Conservation (phyloP, 2,888 invertebrate species). For the Apamea anceps region DNA sequence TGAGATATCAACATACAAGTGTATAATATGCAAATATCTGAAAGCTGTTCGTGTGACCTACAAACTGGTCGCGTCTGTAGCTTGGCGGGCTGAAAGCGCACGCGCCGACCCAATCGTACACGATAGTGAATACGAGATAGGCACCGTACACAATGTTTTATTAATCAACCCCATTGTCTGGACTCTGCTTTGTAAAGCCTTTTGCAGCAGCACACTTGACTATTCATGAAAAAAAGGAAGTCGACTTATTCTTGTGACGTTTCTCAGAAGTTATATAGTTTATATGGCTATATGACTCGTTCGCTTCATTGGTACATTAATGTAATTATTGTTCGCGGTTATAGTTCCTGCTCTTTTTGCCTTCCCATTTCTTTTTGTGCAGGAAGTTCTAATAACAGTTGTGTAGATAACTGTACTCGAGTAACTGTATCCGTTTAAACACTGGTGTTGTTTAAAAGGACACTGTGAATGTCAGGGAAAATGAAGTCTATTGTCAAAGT, state of each 20-base stretch:
- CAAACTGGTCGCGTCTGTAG: slow-evolving; percentile 67
- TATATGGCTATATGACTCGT: slow-evolving; percentile 17
- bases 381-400: slow-evolving; percentile 48
- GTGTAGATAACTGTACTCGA: slow-evolving; percentile 47
- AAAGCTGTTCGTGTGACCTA: slow-evolving; percentile 84
- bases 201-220: slow-evolving; percentile 72
- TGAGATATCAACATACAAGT: slow-evolving; percentile 69
- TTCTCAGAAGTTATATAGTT: slow-evolving; percentile 45
- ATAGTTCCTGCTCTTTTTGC: slow-evolving; percentile 40
- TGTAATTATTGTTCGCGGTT: slow-evolving; percentile 55
- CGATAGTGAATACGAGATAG: slow-evolving; percentile 74
- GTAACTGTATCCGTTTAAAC: slow-evolving; percentile 49
- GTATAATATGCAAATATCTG: slow-evolving; percentile 81
- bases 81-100: slow-evolving; percentile 70
- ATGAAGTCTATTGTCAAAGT: slow-evolving; percentile 19
- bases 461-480: slow-evolving; percentile 28
- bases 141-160: slow-evolving; percentile 79
- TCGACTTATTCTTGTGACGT: slow-evolving; percentile 49
- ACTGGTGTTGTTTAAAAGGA: slow-evolving; percentile 39
- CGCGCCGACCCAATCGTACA: slow-evolving; percentile 65
- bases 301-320: slow-evolving; percentile 54
- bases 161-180: slow-evolving; percentile 83
- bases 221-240: slow-evolving; percentile 73
- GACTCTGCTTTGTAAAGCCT: slow-evolving; percentile 68
- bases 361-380: slow-evolving; percentile 40